A percentile compares a stretch with the other conserved stretches of the same genome.
Conservation (phyloP, 1,140 invertebrate species). For the Colletes gigas region DNA sequence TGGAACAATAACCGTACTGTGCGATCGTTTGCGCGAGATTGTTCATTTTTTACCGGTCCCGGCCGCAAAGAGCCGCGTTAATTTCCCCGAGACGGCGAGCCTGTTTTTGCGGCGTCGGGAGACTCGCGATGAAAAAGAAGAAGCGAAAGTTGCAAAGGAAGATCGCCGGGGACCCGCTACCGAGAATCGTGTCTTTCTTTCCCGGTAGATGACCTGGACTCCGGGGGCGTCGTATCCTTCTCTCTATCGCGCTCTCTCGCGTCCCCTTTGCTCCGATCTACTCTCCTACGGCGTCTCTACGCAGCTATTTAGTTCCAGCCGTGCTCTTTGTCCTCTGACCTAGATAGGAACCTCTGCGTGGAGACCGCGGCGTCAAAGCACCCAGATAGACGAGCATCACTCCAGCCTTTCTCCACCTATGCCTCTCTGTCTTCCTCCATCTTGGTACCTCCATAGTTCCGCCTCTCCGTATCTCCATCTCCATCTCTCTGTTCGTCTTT, state of each 20-base stretch:
- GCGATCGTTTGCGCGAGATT: not conserved
- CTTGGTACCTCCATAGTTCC: too few species aligned
- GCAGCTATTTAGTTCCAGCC: constrained; percentile 8
- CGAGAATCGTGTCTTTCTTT: constrained; percentile 37
- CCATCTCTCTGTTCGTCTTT: too few species aligned
- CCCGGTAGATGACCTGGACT: constrained; percentile 8
- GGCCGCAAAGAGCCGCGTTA: not conserved
- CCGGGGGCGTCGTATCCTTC: not conserved
- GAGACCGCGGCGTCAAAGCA: constrained; percentile 12
- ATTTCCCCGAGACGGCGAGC: constrained; percentile 11
- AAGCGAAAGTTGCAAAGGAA: constrained; percentile 24
- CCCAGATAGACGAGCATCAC: not conserved
- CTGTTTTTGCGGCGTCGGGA: not conserved
- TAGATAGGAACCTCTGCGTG: constrained; percentile 21
- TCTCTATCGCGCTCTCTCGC: not conserved
- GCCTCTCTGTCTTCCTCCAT: too few species aligned
- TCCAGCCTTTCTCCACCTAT: constrained; percentile 2
- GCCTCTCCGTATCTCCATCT: too few species aligned
- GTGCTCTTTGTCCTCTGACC: constrained; percentile 44
- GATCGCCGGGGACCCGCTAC: not conserved
- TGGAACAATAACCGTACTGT: not conserved
- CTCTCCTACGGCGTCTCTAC: constrained; percentile 25
- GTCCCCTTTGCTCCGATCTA: not conserved
- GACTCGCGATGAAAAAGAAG: not conserved
- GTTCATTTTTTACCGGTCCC: not conserved